phyloP scores from a whole-genome alignment of 2,113 vertebrate genomes.

The Gopherus evgoodei region DNA sequence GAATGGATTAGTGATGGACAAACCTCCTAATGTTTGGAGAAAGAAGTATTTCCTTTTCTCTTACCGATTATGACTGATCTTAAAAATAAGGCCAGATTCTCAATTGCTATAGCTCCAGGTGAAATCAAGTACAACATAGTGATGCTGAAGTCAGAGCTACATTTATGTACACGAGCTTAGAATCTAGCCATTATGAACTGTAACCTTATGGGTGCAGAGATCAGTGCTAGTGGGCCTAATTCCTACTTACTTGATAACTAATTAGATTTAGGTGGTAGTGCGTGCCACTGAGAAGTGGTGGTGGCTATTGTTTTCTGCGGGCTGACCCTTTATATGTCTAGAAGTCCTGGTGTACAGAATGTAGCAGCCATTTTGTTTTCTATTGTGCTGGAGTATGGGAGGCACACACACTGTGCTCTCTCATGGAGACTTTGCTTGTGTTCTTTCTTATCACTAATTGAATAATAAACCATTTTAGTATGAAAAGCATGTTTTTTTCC shows the following conservation, averaged over 20 bases:
- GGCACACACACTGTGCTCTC: not conserved
- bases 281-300: not conserved
- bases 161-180: not conserved
- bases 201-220: not conserved
- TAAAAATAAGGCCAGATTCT: not conserved
- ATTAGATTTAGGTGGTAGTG: not conserved
- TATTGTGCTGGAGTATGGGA: not conserved
- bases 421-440: not conserved
- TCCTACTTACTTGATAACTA: not conserved
- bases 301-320: not conserved
- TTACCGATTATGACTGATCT: not conserved
- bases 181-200: not conserved
- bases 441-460: not conserved
- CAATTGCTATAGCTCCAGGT: not conserved
- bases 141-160: not conserved
- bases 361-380: not conserved
- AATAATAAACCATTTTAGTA: not conserved
- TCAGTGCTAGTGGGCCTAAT: not conserved
- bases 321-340: not conserved
- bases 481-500: not conserved
- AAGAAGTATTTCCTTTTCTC: constrained; percentile 21
- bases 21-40: constrained; percentile 40
- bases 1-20: constrained; percentile 69
- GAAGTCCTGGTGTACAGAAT: not conserved
- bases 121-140: not conserved